Base-by-base conservation (phyloP, 2,888 invertebrate genomes). In the Eulithis testata region DNA sequence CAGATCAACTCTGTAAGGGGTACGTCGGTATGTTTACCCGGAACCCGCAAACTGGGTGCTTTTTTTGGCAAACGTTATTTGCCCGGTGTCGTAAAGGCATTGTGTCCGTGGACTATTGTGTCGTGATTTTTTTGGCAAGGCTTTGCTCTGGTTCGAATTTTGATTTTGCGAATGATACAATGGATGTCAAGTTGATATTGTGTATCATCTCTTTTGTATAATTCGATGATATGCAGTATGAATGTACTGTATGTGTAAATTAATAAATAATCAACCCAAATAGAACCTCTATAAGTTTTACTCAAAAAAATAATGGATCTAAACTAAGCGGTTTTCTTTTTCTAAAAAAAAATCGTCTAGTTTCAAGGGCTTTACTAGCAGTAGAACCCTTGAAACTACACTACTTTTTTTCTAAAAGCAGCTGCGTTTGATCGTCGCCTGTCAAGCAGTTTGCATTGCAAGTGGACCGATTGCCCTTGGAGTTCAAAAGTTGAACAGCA, bases 1-100 rank as follows among this genome's bases (percentile, higher is more conserved):
- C 91, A 91, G 92, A 91, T 92, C 91, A 87, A 91, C 91, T 89
- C 89, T 90, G 89, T 89, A 90, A 90, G 91, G 91, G 87, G 87
- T 85, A 87, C 83, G 80, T 81, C 76, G 85, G 86, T 90, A 88
- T 93, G 92, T 93, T 92, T 93, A 89, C 91, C 83, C 90, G 89
- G 86, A 85, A 87, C 89, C 92, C 92, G 84, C 92, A 91, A 90
- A 90, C 88, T 80, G 85, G 77, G 78, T 83, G 78, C 76, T 82
- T 90, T 90, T 91, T 92, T 91, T 90, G 84, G 81, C 80, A 83
- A 89, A 91, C 87, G 88, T 84, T 93, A 92, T 93, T 93, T 92
- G 86, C 89, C 83, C 86, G 87, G 89, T 90, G 91, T 91, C 91
- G 91, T 86, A 86, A 89, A 89, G 91, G 91, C 88, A 93, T 93